Conservation (phyloP, 64 coral and sea anemone species). For the Hydrozoanthus tunicans region DNA sequence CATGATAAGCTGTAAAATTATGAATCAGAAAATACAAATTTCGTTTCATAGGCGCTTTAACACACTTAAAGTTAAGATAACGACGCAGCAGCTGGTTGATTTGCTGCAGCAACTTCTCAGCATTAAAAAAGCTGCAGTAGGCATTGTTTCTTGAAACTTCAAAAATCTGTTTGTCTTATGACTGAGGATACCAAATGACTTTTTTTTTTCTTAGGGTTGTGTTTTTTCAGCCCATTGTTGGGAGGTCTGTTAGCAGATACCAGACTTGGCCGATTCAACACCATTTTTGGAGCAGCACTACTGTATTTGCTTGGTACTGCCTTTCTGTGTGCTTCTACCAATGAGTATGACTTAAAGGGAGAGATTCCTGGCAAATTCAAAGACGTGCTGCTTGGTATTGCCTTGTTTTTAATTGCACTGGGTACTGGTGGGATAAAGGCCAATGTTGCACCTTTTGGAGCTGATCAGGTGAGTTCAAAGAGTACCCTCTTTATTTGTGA, state of each 20-base stretch:
- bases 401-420: slow-evolving; percentile 27
- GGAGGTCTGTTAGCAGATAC: slow-evolving; percentile 75
- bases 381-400: neutral
- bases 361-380: neutral
- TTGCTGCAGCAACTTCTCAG: too few relatives aligned
- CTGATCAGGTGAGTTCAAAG: slow-evolving; percentile 25
- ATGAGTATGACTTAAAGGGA: slow-evolving; percentile 15
- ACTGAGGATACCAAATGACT: neutral
- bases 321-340: slow-evolving; percentile 55
- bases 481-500: neutral
- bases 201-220: slow-evolving; percentile 52
- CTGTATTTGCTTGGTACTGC: slow-evolving; percentile 57
- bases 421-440: slow-evolving; percentile 53
- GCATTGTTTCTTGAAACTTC: too few relatives aligned
- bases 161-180: neutral
- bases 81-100: too few relatives aligned
- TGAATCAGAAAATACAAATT: too few relatives aligned
- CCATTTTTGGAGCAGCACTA: slow-evolving; percentile 74
- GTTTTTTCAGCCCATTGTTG: slow-evolving; percentile 72
- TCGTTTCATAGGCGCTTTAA: too few relatives aligned
- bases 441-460: slow-evolving; percentile 37
- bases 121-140: too few relatives aligned
- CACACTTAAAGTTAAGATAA: too few relatives aligned
- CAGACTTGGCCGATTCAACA: slow-evolving; percentile 64
- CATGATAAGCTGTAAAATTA: too few relatives aligned